Evolutionary conservation across 2,797 vertebrate species (phyloP), one percentile per base, ranked within the genome.

Genomic region (Alfaro cultratus): DNA sequence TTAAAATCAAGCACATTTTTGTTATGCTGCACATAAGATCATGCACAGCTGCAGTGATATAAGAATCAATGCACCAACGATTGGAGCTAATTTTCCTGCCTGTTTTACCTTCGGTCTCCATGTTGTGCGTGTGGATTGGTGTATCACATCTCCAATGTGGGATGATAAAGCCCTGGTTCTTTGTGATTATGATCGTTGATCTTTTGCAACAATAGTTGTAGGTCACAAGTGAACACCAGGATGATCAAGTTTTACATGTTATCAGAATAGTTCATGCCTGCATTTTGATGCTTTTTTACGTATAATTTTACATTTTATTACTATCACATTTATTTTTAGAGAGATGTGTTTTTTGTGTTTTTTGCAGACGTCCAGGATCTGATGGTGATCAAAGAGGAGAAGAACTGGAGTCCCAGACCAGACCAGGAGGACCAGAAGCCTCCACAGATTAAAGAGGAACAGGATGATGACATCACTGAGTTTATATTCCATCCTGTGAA

Each of bases 391-490:
- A 77, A 76, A 64, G 43, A 47, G 18, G 62, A 64, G 34, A 7
- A 53, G 23, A 36, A 70, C 11, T 57, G 73, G 12, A 43, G 36
- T 55, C 34, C 39, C 55, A 75, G 4, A 1, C 39, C 43, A 11
- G 36, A 45, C 57, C 55, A 76, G 41, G 41, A 62, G 45, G 74
- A 64, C 4, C 41, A 23, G 46, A 34, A 76, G 8, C 5, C 4
- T 0, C 75, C 57, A 15, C 29, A 46, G 6, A 36, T 76, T n/a
- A 67, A 76, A 41, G 46, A 77, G 47, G 76, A 77, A 21, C 49
- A 16, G 31, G 34, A 75, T 78, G 83, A 77, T 23, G 29, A 75
- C 11, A 13, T 73, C 26, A 70, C 23, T 21, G 46, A 36, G 43
- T 76, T 49, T 1, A 10, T 45, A 3, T 36, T 77, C 10, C 16